Percentiles rank a stretch among this genome's conserved stretches.
Conservation (phyloP, 2,797 vertebrate species). For the Syngnathus acus region DNA sequence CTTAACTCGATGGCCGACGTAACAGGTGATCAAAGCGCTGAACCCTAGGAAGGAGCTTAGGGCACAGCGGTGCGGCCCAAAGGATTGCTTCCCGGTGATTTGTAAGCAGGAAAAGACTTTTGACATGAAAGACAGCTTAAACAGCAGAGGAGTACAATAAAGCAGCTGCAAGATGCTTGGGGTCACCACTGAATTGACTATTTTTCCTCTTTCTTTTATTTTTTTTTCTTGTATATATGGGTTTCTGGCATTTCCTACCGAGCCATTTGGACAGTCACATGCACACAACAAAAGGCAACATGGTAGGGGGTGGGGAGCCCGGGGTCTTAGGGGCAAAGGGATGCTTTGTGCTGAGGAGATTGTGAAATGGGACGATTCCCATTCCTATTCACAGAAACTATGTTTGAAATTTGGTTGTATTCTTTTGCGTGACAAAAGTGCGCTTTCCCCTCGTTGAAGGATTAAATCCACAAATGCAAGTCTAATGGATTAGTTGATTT, state of each 20-base stretch:
- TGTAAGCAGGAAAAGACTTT: constrained; percentile 90
- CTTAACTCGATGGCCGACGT: constrained; percentile 77
- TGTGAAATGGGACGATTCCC: constrained; percentile 64
- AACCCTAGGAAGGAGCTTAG: constrained; percentile 77
- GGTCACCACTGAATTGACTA: constrained; percentile 78
- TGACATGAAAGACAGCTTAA: constrained; percentile 87
- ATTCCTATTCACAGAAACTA: constrained; percentile 52
- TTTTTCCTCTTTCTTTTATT: constrained; percentile 53
- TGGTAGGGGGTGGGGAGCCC: constrained; percentile 73
- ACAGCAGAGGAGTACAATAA: constrained; percentile 80
- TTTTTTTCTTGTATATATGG: constrained; percentile 54
- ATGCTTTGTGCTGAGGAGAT: constrained; percentile 56
- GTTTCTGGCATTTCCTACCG: constrained; percentile 74
- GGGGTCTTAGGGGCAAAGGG: constrained; percentile 63
- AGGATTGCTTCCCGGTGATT: constrained; percentile 80
- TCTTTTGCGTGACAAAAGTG: constrained; percentile 55
- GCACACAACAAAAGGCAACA: constrained; percentile 77
- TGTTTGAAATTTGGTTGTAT: constrained; percentile 54
- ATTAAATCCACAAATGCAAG: constrained; percentile 48
- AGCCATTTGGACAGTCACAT: constrained; percentile 80
- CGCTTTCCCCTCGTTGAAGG: constrained; percentile 39
- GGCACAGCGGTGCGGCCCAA: constrained; percentile 69
- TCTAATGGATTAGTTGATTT: constrained; percentile 54
- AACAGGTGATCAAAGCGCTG: constrained; percentile 83
- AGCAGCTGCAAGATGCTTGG: constrained; percentile 83